Evolutionary conservation across 2,797 vertebrate species (phyloP).

Genomic region (Alectoris magna): DNA sequence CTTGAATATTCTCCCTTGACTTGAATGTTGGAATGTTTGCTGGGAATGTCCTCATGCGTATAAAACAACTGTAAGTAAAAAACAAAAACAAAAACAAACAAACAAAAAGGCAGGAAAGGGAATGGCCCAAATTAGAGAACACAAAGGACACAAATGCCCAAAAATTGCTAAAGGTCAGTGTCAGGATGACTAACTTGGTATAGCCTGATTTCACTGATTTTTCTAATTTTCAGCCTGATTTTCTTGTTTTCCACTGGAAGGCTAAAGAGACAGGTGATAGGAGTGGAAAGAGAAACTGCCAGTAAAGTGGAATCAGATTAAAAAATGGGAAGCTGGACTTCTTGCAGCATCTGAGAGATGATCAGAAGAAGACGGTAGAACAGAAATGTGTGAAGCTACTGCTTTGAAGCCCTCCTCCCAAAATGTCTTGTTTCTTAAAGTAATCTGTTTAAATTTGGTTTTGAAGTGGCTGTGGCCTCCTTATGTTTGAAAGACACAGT

Average conservation of each 20-base stretch:
- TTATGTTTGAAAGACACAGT: not conserved
- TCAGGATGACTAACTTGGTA: not conserved
- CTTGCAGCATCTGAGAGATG: not conserved
- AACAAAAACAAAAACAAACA: accelerated
- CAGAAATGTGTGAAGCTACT: not conserved
- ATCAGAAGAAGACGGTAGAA: not conserved
- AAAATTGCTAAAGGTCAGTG: not conserved
- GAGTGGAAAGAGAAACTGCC: not conserved
- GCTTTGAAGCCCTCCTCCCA: not conserved
- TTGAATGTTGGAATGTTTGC: not conserved
- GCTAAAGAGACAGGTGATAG: not conserved
- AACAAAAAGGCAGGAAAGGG: not conserved
- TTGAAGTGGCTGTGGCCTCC: not conserved
- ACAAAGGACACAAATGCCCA: not conserved
- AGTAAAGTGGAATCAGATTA: not conserved
- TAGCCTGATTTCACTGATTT: not conserved
- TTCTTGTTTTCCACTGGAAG: not conserved
- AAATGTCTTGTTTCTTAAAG: not conserved
- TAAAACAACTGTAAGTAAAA: not conserved
- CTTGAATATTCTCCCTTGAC: not conserved
- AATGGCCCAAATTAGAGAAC: not conserved
- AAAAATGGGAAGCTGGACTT: not conserved
- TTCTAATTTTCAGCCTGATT: not conserved
- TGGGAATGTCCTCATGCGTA: not conserved
- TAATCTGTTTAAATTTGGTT: not conserved